A percentile compares a stretch with the other conserved stretches of the same genome.
Conservation (phyloP, 2,113 vertebrate species). For the Lepus timidus region DNA sequence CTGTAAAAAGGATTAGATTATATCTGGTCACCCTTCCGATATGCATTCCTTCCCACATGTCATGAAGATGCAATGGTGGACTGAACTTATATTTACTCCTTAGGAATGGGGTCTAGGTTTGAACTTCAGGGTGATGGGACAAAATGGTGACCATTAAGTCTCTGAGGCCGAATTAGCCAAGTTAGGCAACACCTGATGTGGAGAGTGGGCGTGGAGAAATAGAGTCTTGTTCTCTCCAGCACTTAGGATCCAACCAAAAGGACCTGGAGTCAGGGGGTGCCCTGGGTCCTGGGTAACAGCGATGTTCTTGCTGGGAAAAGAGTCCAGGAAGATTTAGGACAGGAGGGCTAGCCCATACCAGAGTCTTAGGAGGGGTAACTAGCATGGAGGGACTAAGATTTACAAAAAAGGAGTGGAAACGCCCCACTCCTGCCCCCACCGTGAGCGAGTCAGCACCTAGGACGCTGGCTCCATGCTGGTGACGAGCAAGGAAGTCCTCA, state of each 20-base stretch:
- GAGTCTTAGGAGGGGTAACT: neutral
- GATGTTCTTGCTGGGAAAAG: neutral
- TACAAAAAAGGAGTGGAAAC: neutral
- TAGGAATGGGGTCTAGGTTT: neutral
- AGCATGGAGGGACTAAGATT: neutral
- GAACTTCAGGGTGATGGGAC: neutral
- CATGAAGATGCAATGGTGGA: neutral
- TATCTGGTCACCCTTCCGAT: neutral
- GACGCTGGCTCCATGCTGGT: neutral
- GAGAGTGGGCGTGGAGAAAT: neutral
- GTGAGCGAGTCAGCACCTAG: no score
- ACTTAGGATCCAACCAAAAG: neutral
- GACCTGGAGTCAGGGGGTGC: rapidly evolving
- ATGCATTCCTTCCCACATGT: neutral
- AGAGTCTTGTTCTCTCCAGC: neutral
- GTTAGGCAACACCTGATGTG: neutral
- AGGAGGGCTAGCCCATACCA: neutral
- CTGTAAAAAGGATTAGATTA: neutral
- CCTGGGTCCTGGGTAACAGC: neutral
- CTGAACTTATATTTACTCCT: neutral
- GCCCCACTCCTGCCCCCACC: no score
- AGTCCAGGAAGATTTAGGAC: neutral
- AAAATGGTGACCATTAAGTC: neutral
- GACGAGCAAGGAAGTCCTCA: rapidly evolving
- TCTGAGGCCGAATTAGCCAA: neutral